Conservation (phyloP, 2,113 vertebrate species). For the Epinephelus moara region DNA sequence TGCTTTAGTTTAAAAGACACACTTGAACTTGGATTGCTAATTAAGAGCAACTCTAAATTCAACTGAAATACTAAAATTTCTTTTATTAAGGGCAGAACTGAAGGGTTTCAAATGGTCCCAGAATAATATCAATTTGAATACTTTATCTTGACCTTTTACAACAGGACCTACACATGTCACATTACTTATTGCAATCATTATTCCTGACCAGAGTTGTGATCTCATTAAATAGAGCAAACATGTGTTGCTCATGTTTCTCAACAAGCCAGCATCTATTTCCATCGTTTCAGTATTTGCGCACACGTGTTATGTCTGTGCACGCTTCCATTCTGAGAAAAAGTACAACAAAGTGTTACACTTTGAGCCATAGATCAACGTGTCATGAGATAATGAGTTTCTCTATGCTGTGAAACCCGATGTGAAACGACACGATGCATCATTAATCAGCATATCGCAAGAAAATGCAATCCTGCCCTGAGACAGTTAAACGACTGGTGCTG, state of each 20-base stretch:
- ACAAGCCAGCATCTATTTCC: background rate
- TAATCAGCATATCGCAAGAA: constrained; percentile 80
- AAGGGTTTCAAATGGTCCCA: background rate
- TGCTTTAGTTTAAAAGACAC: background rate
- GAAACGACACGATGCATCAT: constrained; percentile 77
- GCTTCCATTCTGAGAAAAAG: constrained; percentile 21
- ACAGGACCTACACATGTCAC: background rate
- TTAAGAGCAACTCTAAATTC: background rate
- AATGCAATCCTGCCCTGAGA: constrained; percentile 75
- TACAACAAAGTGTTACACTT: constrained; percentile 28
- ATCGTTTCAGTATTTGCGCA: background rate
- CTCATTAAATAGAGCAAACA: background rate
- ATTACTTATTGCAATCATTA: constrained; percentile 7
- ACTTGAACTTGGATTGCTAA: background rate
- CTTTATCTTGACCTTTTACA: constrained; percentile 27
- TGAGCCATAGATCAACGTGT: constrained; percentile 57
- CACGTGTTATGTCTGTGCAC: constrained; percentile 24
- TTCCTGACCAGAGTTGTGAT: background rate
- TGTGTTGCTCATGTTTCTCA: background rate
- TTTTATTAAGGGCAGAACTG: background rate
- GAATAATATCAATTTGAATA: background rate
- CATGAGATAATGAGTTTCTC: constrained; percentile 70
- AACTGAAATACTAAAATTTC: background rate
- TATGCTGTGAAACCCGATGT: constrained; percentile 60
- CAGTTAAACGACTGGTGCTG: constrained; percentile 62